These are phyloP conservation scores for Otocyon megalotis DNA, from an alignment of 2,113 vertebrate genomes.

Conservation along the genomic window DNA sequence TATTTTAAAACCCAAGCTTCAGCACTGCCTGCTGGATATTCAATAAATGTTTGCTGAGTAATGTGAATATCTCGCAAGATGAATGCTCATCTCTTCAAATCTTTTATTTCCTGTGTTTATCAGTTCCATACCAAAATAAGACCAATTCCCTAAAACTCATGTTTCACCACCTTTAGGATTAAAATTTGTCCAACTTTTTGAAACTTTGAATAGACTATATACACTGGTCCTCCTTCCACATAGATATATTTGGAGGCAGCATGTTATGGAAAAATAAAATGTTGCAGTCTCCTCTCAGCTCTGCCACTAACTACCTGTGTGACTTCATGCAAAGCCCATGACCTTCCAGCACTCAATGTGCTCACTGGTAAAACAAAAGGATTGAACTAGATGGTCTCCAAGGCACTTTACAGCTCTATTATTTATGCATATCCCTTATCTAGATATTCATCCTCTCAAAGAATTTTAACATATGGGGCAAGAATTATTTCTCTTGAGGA, in stretches of 20 bases:
- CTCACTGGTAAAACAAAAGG: background rate
- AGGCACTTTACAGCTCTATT: background rate
- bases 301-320: background rate
- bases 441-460: slow-evolving; percentile 2
- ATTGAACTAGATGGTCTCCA: background rate
- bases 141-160: background rate
- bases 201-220: background rate
- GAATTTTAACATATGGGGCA: background rate
- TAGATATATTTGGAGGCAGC: background rate
- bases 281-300: background rate
- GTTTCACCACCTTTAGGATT: background rate
- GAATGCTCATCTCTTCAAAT: background rate
- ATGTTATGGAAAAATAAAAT: background rate
- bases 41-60: background rate
- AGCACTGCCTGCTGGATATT: background rate
- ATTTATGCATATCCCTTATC: background rate
- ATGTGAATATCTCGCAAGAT: background rate
- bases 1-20: background rate
- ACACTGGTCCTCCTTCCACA: background rate
- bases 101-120: background rate
- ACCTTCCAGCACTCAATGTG: background rate
- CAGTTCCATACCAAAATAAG: background rate
- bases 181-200: background rate
- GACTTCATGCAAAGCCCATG: background rate
- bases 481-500: background rate